Conservation (phyloP, 2,888 invertebrate genomes). For the Andrena chrysosceles region DNA sequence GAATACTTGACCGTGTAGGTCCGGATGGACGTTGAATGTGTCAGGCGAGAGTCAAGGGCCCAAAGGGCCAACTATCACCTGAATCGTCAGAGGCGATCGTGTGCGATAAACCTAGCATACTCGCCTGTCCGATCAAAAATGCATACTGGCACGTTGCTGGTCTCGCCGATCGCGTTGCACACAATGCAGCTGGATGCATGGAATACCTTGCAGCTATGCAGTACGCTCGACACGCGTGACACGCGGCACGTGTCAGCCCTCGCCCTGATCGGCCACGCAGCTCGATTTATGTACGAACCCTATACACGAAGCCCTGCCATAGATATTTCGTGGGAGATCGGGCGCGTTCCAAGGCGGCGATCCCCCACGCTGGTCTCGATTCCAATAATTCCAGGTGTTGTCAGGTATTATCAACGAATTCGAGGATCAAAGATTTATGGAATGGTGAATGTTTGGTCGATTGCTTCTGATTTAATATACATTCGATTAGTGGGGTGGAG, state of each 20-base stretch:
- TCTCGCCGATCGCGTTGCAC: slow-evolving; percentile 58
- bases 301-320: slow-evolving; percentile 1
- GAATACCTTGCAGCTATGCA: slow-evolving; percentile 57
- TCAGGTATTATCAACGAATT: background rate
- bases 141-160: slow-evolving; percentile 66
- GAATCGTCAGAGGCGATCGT: background rate
- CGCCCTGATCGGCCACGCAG: slow-evolving; percentile 28
- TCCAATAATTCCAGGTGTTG: background rate
- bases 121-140: slow-evolving; percentile 57
- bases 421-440: background rate
- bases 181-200: slow-evolving; percentile 58
- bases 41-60: background rate
- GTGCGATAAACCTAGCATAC: slow-evolving; percentile 24
- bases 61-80: background rate
- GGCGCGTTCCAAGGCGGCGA: slow-evolving; percentile 25
- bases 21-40: background rate
- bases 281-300: slow-evolving; percentile 30
- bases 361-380: slow-evolving; percentile 6
- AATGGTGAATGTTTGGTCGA: too few species aligned
- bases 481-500: too few species aligned
- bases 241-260: slow-evolving; percentile 60
- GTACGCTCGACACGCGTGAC: slow-evolving; percentile 54
- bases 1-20: too few species aligned
- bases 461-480: too few species aligned
- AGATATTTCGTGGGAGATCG: slow-evolving; percentile 34